Evolutionary conservation across 2,888 invertebrate genomes (phyloP).

Genomic region (Cabera pusaria): DNA sequence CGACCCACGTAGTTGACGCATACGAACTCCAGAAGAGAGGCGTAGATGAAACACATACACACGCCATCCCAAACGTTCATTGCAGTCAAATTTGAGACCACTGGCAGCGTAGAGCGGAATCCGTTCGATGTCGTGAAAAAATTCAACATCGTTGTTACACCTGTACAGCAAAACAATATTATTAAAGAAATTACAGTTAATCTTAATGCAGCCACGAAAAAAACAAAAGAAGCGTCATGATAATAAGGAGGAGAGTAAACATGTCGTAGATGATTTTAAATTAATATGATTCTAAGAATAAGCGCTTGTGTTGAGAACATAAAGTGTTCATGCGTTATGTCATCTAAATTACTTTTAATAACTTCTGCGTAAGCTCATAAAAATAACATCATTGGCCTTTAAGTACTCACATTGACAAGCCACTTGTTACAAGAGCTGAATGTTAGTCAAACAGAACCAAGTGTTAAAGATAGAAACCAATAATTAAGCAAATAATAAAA

Average conservation of each 20-base stretch:
- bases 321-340: constrained; percentile 12
- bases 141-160: constrained; percentile 98
- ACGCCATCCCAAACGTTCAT: constrained; percentile 99
- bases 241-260: no score
- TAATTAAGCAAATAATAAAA: constrained; percentile 54
- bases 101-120: constrained; percentile 95
- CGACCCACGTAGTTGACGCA: constrained; percentile 97
- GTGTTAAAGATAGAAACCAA: constrained; percentile 16
- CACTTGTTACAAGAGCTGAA: constrained; percentile 19
- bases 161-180: constrained; percentile 72
- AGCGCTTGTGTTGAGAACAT: constrained; percentile 11
- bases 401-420: constrained; percentile 26
- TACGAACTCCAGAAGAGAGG: constrained; percentile 96
- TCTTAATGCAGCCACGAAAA: no score
- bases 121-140: constrained; percentile 98
- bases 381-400: constrained; percentile 14
- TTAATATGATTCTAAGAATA: constrained; percentile 10
- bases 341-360: neutral
- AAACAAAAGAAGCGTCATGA: constrained; percentile 5
- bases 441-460: constrained; percentile 25
- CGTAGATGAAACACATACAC: constrained; percentile 98
- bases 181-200: constrained; percentile 17
- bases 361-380: constrained; percentile 14
- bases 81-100: constrained; percentile 96
- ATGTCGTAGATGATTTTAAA: constrained; percentile 2